Conservation (phyloP, 2,888 invertebrate genomes). For the Sturmia bella region DNA sequence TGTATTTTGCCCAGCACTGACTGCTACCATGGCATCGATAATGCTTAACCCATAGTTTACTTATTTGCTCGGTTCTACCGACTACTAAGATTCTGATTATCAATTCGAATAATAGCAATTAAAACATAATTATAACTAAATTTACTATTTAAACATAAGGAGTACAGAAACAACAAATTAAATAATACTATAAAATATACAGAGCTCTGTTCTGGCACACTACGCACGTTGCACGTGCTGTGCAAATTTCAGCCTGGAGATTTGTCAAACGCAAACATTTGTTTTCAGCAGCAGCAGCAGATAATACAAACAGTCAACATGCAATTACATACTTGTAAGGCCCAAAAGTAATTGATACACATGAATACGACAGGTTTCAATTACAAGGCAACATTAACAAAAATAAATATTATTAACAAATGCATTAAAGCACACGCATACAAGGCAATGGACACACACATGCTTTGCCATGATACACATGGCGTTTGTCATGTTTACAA, state of each 20-base stretch:
- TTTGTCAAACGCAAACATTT: conserved; percentile 61
- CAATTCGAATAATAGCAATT: conserved; percentile 50
- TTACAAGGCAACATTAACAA: conserved; percentile 67
- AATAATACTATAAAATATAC: conserved; percentile 16
- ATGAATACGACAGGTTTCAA: conserved; percentile 72
- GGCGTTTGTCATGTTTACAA: conserved; percentile 67
- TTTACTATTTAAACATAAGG: conserved; percentile 37
- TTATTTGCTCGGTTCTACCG: too few species aligned
- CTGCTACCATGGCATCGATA: too few species aligned
- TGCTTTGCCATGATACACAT: conserved; percentile 57
- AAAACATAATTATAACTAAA: conserved; percentile 55
- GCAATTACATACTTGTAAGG: conserved; percentile 28
- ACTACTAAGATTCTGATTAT: too few species aligned
- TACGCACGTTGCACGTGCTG: not conserved
- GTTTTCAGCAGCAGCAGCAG: conserved; percentile 48
- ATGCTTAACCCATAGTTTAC: too few species aligned
- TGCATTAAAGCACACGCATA: conserved; percentile 28
- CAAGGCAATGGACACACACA: not conserved
- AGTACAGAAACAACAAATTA: not conserved
- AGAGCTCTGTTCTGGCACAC: conserved; percentile 12
- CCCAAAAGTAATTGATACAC: conserved; percentile 70
- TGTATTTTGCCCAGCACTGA: too few species aligned
- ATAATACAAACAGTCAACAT: conserved; percentile 57
- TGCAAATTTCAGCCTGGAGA: conserved; percentile 46
- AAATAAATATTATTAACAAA: conserved; percentile 57